phyloP scores from a whole-genome alignment of 2,797 vertebrate species.

The Ceryle rudis region DNA sequence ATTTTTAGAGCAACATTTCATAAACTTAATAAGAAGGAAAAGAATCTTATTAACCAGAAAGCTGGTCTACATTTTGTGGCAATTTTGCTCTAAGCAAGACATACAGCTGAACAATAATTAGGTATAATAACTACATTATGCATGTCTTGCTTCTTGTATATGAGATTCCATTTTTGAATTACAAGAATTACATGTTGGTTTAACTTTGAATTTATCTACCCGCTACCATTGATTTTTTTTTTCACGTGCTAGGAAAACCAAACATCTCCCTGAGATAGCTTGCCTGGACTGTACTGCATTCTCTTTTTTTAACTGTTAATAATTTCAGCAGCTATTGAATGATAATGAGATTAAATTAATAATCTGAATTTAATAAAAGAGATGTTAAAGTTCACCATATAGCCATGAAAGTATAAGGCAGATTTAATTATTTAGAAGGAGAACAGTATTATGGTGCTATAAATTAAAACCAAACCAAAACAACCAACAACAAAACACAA shows the following conservation, averaged over 20 bases:
- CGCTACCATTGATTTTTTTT: not conserved
- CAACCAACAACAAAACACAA: not conserved
- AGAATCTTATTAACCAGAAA: slow-evolving; percentile 67
- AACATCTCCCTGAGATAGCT: not conserved
- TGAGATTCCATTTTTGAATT: slow-evolving; percentile 2
- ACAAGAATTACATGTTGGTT: slow-evolving; percentile 20
- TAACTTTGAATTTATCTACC: slow-evolving; percentile 3
- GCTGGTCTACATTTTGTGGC: slow-evolving; percentile 50
- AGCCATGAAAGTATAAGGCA: not conserved
- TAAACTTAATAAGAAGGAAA: slow-evolving; percentile 63
- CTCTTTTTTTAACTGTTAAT: not conserved
- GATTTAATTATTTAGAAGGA: not conserved
- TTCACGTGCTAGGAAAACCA: not conserved
- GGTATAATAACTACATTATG: slow-evolving; percentile 57
- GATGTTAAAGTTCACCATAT: not conserved
- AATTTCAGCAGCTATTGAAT: not conserved
- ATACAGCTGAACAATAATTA: slow-evolving; percentile 64
- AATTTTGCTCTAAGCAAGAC: slow-evolving; percentile 63
- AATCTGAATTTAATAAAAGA: not conserved
- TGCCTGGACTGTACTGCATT: not conserved
- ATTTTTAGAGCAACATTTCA: slow-evolving; percentile 59
- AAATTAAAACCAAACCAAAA: not conserved
- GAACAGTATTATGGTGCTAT: not conserved
- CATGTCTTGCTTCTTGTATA: slow-evolving; percentile 39
- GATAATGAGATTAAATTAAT: not conserved